phyloP scores from a whole-genome alignment of 35 echinoderm and acorn worm species.

The Heliocidaris erythrogramma region DNA sequence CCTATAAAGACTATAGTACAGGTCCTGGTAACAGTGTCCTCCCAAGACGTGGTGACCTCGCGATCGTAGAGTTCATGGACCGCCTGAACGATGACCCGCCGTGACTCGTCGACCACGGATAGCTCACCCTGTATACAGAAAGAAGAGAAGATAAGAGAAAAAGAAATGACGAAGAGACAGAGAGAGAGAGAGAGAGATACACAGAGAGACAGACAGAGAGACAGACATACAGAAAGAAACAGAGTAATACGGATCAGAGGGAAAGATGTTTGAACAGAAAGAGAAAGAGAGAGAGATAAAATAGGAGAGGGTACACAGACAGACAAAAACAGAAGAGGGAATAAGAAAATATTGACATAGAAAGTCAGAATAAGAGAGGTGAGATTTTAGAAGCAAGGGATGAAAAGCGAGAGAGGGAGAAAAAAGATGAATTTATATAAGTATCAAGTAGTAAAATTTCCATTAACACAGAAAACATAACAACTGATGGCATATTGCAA shows the following conservation, averaged over 20 bases:
- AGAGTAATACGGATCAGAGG: too few species aligned
- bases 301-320: too few species aligned
- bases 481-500: not conserved
- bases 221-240: too few species aligned
- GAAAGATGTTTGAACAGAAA: too few species aligned
- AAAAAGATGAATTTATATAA: not conserved
- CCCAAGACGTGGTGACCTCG: constrained; percentile 81
- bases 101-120: constrained; percentile 67
- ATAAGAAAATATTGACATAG: too few species aligned
- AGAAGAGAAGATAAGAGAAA: not conserved
- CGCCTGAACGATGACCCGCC: constrained; percentile 77
- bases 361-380: too few species aligned
- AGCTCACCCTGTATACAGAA: constrained; percentile 61
- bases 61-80: constrained; percentile 93
- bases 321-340: too few species aligned
- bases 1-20: constrained; percentile 92
- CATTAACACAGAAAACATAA: not conserved
- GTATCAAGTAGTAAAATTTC: not conserved
- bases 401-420: too few species aligned
- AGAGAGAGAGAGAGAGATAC: too few species aligned
- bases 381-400: too few species aligned
- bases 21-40: constrained; percentile 35
- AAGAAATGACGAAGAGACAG: not conserved
- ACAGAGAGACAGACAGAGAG: too few species aligned
- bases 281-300: too few species aligned